Evolutionary conservation across 2,888 invertebrate species (phyloP), one percentile per base, ranked within the genome.

Genomic region (Neoascia interrupta): DNA sequence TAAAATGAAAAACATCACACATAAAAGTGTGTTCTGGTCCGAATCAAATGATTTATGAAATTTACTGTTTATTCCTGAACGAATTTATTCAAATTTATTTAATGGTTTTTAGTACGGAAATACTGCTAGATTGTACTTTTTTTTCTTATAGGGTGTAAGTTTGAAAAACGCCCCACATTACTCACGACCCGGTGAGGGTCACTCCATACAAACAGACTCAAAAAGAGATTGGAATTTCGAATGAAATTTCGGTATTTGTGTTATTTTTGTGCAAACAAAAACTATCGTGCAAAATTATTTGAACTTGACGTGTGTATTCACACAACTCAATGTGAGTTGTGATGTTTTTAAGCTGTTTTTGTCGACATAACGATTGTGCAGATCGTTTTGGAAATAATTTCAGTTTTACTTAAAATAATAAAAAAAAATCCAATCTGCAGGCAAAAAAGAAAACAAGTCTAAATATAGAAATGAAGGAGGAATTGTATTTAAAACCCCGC

Each of bases 41-140:
- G 51, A 79, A 81, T 70, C 74, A 72, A 60, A 81, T 83, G 82
- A 80, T 83, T 82, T 81, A 82, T 81, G 63, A 80, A 74, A 61
- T 80, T 54, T 69, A 69, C 74, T 64, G 69, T 37, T n/a, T 31
- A 43, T 34, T 60, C 43, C 34, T 80, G 11, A 37, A n/a, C 36
- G 11, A 43, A 36, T 53, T 34, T 51, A 34, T 41, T 16, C 10
- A 13, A 26, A 18, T 11, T 58, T 45, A n/a, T n/a, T n/a, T n/a
- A n/a, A n/a, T n/a, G n/a, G n/a, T n/a, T n/a, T n/a, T n/a, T n/a
- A n/a, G n/a, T n/a, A n/a, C n/a, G n/a, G n/a, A n/a, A n/a, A n/a
- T n/a, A n/a, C n/a, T n/a, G n/a, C n/a, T n/a, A n/a, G n/a, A 8
- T 43, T 37, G 1, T 11, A 5, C 1, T n/a, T 21, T 31, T 31